These are phyloP conservation scores for Dynastes maya DNA, from an alignment of 2,888 invertebrate genomes.

Conservation along the genomic window DNA sequence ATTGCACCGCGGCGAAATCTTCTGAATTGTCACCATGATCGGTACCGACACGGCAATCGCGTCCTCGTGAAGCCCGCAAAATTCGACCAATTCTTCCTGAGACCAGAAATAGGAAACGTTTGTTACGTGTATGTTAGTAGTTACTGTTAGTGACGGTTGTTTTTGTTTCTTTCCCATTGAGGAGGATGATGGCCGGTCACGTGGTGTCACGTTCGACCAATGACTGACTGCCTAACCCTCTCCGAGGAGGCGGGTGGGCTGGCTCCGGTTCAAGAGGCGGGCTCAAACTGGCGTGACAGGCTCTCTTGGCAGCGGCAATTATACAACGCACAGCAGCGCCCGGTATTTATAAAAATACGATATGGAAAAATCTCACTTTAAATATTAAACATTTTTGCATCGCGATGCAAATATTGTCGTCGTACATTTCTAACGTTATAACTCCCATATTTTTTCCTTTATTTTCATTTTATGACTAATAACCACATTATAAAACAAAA, in stretches of 20 bases:
- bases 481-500: no score
- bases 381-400: slow-evolving; percentile 50
- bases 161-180: slow-evolving; percentile 71
- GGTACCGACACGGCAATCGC: slow-evolving; percentile 39
- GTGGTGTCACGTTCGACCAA: slow-evolving; percentile 67
- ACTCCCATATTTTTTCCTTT: no score
- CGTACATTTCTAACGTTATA: no score
- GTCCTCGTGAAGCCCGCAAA: slow-evolving; percentile 59
- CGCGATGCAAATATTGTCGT: slow-evolving; percentile 41
- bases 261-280: slow-evolving; percentile 67
- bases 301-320: slow-evolving; percentile 64
- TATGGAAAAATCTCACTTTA: slow-evolving; percentile 56
- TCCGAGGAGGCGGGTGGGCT: slow-evolving; percentile 70
- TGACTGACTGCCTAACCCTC: slow-evolving; percentile 69
- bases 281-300: slow-evolving; percentile 68
- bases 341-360: slow-evolving; percentile 57
- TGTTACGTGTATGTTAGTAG: slow-evolving; percentile 70
- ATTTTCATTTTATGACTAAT: no score
- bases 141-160: slow-evolving; percentile 71
- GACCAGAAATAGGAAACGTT: slow-evolving; percentile 69
- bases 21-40: slow-evolving; percentile 22
- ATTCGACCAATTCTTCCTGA: slow-evolving; percentile 64
- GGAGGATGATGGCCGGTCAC: slow-evolving; percentile 71
- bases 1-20: slow-evolving; percentile 23
- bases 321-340: slow-evolving; percentile 58